These are phyloP conservation scores for Stegana nigrithorax DNA, from an alignment of 2,888 invertebrate genomes.

Conservation along the genomic window DNA sequence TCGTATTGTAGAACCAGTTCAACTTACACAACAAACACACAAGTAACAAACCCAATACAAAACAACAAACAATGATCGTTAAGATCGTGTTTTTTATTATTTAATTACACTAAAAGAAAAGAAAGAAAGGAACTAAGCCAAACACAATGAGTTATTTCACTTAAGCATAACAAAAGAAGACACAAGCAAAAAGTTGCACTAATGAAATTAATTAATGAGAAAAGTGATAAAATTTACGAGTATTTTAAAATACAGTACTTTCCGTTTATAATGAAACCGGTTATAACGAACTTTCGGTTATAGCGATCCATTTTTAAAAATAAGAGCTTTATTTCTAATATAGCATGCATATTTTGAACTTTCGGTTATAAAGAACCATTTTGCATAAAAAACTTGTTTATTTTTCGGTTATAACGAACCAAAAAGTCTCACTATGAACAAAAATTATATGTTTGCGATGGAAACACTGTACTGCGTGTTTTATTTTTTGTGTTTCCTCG, in stretches of 20 bases:
- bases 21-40: not conserved
- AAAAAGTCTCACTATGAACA: slow-evolving; percentile 27
- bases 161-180: slow-evolving; percentile 52
- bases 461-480: too few relatives aligned
- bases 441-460: too few relatives aligned
- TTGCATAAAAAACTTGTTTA: too few relatives aligned
- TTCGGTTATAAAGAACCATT: too few relatives aligned
- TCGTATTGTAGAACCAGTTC: not conserved
- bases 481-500: too few relatives aligned
- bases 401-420: too few relatives aligned
- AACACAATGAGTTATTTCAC: slow-evolving; percentile 32
- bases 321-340: too few relatives aligned
- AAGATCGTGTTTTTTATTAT: not conserved
- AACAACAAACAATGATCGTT: not conserved
- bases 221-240: slow-evolving; percentile 44
- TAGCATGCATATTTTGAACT: too few relatives aligned
- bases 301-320: too few relatives aligned
- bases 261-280: too few relatives aligned
- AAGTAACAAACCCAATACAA: not conserved
- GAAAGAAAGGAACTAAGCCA: not conserved
- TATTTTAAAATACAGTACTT: too few relatives aligned
- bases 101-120: not conserved
- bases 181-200: slow-evolving; percentile 55
- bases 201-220: slow-evolving; percentile 31
- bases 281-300: too few relatives aligned